Percentiles rank a stretch among this genome's conserved stretches.
Conservation (phyloP, 1,140 invertebrate genomes). For the Drusus annulatus region DNA sequence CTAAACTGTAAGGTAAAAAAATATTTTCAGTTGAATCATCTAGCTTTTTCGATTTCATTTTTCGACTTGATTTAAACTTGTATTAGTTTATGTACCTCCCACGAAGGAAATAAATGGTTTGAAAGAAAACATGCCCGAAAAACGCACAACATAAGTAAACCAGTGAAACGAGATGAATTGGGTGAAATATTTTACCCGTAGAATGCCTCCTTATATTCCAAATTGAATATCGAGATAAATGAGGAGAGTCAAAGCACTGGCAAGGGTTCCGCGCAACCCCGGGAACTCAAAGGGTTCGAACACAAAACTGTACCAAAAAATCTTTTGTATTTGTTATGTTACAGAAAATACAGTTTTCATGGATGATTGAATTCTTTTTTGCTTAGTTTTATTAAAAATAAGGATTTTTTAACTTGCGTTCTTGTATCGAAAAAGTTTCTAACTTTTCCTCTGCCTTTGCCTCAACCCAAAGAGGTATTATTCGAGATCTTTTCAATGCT, state of each 20-base stretch:
- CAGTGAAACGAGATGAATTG: constrained; percentile 15
- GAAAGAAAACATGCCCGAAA: constrained; percentile 16
- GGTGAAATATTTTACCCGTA: constrained; percentile 24
- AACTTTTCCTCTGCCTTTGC: too few relatives aligned
- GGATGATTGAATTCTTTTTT: too few relatives aligned
- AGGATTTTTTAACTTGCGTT: too few relatives aligned
- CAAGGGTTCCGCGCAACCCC: background rate
- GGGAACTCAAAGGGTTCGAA: background rate
- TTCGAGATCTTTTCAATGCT: too few relatives aligned
- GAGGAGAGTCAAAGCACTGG: background rate
- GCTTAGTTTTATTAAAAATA: too few relatives aligned
- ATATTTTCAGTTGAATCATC: too few relatives aligned
- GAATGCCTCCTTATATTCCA: constrained; percentile 13
- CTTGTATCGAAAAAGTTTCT: too few relatives aligned
- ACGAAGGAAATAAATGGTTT: constrained; percentile 4
- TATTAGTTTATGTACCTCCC: background rate
- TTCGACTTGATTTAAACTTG: constrained; percentile 4
- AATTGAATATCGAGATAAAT: constrained; percentile 33
- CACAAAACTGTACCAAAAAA: background rate
- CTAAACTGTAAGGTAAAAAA: too few relatives aligned
- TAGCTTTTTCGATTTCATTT: too few relatives aligned
- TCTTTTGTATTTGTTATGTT: too few relatives aligned
- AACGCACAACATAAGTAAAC: constrained; percentile 21
- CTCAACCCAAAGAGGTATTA: too few relatives aligned
- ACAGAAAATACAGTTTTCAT: too few relatives aligned